Evolutionary conservation across 2,888 invertebrate genomes (phyloP), one percentile per base, ranked within the genome.

Genomic region (Stenolophus ochropezus): DNA sequence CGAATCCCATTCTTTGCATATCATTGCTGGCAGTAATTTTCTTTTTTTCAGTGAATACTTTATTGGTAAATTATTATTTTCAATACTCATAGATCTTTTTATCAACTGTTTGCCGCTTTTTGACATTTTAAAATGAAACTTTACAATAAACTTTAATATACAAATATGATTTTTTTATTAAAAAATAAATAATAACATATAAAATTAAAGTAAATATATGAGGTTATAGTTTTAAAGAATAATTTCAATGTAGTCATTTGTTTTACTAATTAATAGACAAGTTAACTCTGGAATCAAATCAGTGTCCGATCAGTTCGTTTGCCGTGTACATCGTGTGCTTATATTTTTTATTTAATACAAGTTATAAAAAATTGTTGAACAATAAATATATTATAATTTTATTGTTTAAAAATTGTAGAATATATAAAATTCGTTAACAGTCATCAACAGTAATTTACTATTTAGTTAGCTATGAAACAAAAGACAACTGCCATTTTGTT

Each of bases 1-100:
- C 84, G 82, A 56, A 83, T 82, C 65, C 82, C 47, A 75, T 83
- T 83, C 81, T 58, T 82, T 84, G 79, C 84, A 83, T 49, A 87
- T 86, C 84, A 84, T 84, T 1, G 86, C 87, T 4, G 87, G 87
- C n/a, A 86, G 58, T 58, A 84, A 85, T 86, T 87, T 87, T 21
- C 27, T 75, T 25, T 75, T 16, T 23, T 75, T 53, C 3, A 21
- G 6, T 16, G 27, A 33, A 49, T 11, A 23, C 16, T 14, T 21
- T 49, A 23, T 23, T 21, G 73, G 51, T 21, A 49, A 33, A 27
- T 42, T 73, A n/a, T 56, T 33, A 53, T 58, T 56, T 27, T 42
- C 53, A 11, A 76, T 56, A 58, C 11, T 33, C 42, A 33, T 73
- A 21, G 3, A 42, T 42, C 71, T 21, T 73, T 73, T 73, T 47